phyloP scores from a whole-genome alignment of 2,797 vertebrate genomes.

The Anomalospiza imberbis region DNA sequence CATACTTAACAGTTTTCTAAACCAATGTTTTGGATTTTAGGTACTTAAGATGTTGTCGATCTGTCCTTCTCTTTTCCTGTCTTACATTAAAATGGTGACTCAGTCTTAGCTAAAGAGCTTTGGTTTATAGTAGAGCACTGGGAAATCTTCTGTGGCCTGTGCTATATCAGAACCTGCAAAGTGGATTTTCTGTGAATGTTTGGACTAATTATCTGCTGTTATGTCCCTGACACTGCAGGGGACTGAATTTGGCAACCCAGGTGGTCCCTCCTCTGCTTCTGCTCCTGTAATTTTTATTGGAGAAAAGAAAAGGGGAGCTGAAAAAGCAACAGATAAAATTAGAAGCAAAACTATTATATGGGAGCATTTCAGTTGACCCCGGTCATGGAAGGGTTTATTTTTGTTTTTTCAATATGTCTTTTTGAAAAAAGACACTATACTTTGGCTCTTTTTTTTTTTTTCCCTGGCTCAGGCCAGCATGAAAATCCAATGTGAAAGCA shows the following conservation, averaged over 20 bases:
- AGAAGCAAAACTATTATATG: constrained; percentile 13
- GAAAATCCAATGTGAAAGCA: background rate
- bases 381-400: constrained; percentile 6
- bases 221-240: constrained; percentile 36
- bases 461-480: background rate
- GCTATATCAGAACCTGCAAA: constrained; percentile 42
- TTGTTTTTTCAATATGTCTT: constrained; percentile 25
- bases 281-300: constrained; percentile 9
- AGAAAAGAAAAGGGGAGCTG: constrained; percentile 15
- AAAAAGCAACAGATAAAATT: constrained; percentile 42
- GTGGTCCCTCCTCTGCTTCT: constrained; percentile 49
- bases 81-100: constrained; percentile 11
- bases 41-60: constrained; percentile 39
- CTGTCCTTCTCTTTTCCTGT: constrained; percentile 22
- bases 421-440: constrained; percentile 7
- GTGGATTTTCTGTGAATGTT: constrained; percentile 43
- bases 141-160: constrained; percentile 42
- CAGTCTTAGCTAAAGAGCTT: constrained; percentile 13
- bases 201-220: constrained; percentile 59
- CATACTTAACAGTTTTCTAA: constrained; percentile 21
- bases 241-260: constrained; percentile 57
- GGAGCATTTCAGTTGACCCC: constrained; percentile 35
- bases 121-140: constrained; percentile 23
- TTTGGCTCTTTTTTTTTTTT: background rate
- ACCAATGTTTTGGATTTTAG: constrained; percentile 24